Base-by-base conservation (phyloP, 2,113 vertebrate genomes). In the Gnathonemus echidnorhynchus region DNA sequence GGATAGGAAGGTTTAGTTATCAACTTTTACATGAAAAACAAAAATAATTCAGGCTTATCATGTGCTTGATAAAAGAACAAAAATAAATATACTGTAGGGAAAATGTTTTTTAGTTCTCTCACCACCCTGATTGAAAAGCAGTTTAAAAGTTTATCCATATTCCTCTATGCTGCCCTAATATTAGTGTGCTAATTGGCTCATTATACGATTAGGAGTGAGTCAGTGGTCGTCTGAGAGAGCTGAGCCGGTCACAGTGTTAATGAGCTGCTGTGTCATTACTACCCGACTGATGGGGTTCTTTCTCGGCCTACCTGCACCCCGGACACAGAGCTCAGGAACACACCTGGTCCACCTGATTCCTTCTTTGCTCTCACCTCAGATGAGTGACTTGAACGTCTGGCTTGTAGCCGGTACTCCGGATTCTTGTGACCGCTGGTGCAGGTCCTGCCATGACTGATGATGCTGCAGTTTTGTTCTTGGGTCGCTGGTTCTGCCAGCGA, bases 141-240 rank as follows among this genome's bases (percentile, higher is more conserved):
- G 24, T 50, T 86, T 83, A 83, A 45, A 31, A 86, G n/a, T 27
- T 52, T 1, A 86, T 52, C 15, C 48, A 86, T 50, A 31, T 86
- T 48, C 48, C n/a, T 86, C 27, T 86, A n/a, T 52, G 85, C 13
- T 50, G 24, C 31, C 31, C 85, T 87, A 50, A 86, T 50, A 87
- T 87, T 87, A n/a, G 24, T 87, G 49, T 52, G 85, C 48, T 52
- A 86, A 86, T 52, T 86, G 85, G 48, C 48, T 31, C n/a, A 50
- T 87, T 52, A 19, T n/a, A 50, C 2, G 46, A 87, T n/a, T 50
- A 17, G 48, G 13, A 27, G 24, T 31, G 42, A 49, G 24, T 87
- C 24, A 31, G 11, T 48, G 24, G 19, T 21, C 46, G 10, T 50
- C 42, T 24, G 19, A 50, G 46, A 66, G 39, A 86, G 21, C 84